Conservation (phyloP, 35 echinoderm and acorn worm species). For the Acanthaster planci region DNA sequence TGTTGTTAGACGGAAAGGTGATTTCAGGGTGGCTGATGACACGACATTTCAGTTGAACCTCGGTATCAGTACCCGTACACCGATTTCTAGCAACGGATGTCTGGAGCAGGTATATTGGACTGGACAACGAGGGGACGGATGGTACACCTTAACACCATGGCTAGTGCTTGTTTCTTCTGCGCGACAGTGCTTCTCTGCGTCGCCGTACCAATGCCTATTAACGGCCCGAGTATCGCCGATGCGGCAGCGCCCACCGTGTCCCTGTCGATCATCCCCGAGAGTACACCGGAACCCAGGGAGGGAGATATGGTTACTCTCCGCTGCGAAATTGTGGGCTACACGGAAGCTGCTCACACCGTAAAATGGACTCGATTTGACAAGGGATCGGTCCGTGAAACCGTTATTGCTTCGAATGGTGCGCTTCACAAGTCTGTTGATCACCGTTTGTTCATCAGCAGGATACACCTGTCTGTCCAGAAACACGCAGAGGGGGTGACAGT, state of each 20-base stretch:
- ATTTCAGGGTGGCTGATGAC: too few relatives aligned
- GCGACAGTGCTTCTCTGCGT: background rate
- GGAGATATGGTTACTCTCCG: constrained; percentile 18
- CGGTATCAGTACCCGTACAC: too few relatives aligned
- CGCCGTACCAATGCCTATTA: background rate
- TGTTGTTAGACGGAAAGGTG: too few relatives aligned
- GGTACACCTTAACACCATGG: background rate
- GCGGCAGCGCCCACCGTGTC: background rate
- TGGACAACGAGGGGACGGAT: background rate
- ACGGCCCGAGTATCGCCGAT: background rate
- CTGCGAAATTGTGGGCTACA: constrained; percentile 15
- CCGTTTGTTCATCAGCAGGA: constrained; percentile 7
- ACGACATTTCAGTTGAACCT: too few relatives aligned
- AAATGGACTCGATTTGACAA: constrained; percentile 16
- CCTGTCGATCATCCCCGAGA: constrained; percentile 1
- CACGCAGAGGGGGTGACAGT: background rate
- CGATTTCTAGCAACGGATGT: background rate
- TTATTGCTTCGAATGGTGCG: constrained; percentile 13
- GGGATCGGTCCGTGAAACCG: constrained; percentile 4
- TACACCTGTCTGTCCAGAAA: background rate
- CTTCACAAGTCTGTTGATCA: constrained; percentile 20
- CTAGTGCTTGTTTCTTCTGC: background rate
- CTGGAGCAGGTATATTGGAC: background rate
- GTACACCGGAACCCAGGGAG: constrained; percentile 8
- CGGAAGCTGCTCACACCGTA: background rate